Conservation (phyloP, 2,113 vertebrate species). For the Cariama cristata region DNA sequence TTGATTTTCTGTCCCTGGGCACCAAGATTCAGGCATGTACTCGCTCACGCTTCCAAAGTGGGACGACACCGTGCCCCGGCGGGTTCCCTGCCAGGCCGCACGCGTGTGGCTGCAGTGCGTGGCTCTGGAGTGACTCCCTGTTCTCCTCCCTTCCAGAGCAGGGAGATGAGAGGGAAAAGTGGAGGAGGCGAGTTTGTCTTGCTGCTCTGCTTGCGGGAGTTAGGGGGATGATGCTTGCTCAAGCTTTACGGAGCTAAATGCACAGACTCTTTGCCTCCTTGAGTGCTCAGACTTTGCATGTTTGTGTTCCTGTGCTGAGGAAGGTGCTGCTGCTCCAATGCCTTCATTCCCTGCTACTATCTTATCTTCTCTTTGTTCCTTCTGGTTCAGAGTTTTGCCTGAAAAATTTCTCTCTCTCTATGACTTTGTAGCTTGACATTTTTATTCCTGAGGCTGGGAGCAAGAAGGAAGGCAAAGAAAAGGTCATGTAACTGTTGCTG, state of each 20-base stretch:
- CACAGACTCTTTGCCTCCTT: background rate
- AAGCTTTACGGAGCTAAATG: rapidly evolving
- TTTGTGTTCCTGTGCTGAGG: background rate
- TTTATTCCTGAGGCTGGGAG: background rate
- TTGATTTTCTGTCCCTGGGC: rapidly evolving
- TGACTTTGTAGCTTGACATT: background rate
- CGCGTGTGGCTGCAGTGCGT: rapidly evolving
- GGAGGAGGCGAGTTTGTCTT: background rate
- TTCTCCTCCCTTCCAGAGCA: background rate
- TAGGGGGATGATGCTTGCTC: background rate
- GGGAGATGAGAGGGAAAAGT: background rate
- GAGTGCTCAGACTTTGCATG: rapidly evolving
- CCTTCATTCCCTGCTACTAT: background rate
- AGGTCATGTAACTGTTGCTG: background rate
- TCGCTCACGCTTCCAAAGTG: rapidly evolving
- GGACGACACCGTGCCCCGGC: rapidly evolving
- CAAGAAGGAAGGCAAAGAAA: background rate
- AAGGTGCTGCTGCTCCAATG: background rate
- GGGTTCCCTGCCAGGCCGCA: background rate
- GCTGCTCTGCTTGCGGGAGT: background rate
- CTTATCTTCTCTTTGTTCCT: background rate
- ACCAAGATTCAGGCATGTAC: rapidly evolving
- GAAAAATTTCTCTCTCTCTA: rapidly evolving
- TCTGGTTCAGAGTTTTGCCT: background rate
- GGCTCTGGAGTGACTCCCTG: rapidly evolving